These are phyloP conservation scores for Hemicentrotus pulcherrimus DNA, from an alignment of 35 echinoderm and acorn worm genomes.

Conservation along the genomic window DNA sequence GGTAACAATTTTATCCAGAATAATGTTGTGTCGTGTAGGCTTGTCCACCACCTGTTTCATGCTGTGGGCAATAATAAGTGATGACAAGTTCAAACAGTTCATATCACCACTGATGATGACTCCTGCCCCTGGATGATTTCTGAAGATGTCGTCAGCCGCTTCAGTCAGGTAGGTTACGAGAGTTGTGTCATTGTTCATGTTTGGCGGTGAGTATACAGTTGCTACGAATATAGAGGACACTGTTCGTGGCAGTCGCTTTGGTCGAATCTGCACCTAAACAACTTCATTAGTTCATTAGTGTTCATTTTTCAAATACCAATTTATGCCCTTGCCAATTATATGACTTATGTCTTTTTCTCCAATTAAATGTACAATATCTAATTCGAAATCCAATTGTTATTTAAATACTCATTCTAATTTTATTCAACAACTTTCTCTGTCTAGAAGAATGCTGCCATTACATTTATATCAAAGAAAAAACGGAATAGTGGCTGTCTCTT, in stretches of 20 bases:
- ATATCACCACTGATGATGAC: conserved; percentile 53
- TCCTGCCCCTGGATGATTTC: conserved; percentile 56
- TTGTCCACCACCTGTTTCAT: conserved; percentile 39
- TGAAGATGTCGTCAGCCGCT: conserved; percentile 46
- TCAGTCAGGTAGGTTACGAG: conserved; percentile 28
- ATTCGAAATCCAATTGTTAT: no score
- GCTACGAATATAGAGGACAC: conserved; percentile 43
- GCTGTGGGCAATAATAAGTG: background rate
- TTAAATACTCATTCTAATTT: no score
- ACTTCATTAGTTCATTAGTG: no score
- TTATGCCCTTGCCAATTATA: no score
- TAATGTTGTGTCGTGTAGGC: conserved; percentile 12
- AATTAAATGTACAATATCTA: no score
- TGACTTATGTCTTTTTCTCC: no score
- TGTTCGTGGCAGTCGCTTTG: conserved; percentile 32
- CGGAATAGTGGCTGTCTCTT: no score
- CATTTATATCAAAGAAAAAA: no score
- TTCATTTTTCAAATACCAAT: no score
- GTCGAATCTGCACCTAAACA: conserved; percentile 58
- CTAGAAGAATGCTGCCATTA: no score
- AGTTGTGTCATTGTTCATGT: background rate
- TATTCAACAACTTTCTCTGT: no score
- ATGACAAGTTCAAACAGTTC: conserved; percentile 28
- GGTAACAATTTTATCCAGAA: conserved; percentile 58
- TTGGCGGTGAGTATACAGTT: conserved; percentile 44